Evolutionary conservation across 2,797 vertebrate species (phyloP).

Genomic region (Paratrypauchen microcephalus): DNA sequence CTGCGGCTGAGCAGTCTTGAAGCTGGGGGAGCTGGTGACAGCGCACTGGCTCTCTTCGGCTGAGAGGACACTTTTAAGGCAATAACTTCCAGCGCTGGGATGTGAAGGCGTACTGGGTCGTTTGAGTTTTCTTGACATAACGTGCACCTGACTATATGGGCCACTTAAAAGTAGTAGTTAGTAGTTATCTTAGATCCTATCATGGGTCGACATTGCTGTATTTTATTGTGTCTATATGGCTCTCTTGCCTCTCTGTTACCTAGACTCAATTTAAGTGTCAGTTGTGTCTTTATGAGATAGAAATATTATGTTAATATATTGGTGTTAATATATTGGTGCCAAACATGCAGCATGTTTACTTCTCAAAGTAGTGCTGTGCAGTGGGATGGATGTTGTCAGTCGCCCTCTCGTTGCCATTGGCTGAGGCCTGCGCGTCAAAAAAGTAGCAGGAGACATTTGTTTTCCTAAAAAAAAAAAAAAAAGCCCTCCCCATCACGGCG

Average conservation of each 20-base stretch:
- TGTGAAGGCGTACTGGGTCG: constrained; percentile 52
- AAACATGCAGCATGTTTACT: constrained; percentile 29
- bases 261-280: neutral
- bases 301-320: neutral
- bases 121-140: constrained; percentile 32
- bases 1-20: neutral
- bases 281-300: neutral
- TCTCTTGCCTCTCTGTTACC: neutral
- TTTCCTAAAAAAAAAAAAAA: constrained; percentile 78
- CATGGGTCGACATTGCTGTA: neutral
- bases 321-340: no score
- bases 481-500: constrained; percentile 86
- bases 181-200: neutral
- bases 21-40: constrained; percentile 42
- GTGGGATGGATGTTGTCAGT: constrained; percentile 85
- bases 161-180: neutral
- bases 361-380: constrained; percentile 81
- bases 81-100: constrained; percentile 73
- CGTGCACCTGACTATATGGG: constrained; percentile 16
- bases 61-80: constrained; percentile 74
- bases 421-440: constrained; percentile 96
- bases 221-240: neutral
- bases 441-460: constrained; percentile 93
- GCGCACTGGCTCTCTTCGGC: constrained; percentile 66
- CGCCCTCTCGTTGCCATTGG: constrained; percentile 92